A percentile compares a stretch with the other conserved stretches of the same genome.
phyloP scores from a whole-genome alignment of 2,113 vertebrate genomes.

The Silurus asotus region DNA sequence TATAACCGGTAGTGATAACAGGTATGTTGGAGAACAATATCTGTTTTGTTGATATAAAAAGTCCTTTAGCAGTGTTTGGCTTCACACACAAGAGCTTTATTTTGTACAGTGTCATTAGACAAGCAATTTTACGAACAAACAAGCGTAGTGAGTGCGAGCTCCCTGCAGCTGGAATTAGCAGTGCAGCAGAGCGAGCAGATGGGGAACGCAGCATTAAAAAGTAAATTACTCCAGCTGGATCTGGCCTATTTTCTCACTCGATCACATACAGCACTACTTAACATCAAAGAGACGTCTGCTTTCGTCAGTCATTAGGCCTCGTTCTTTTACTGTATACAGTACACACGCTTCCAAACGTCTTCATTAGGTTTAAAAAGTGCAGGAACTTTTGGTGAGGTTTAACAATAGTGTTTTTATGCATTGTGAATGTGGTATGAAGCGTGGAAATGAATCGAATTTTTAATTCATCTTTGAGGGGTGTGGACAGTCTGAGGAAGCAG shows the following conservation, averaged over 20 bases:
- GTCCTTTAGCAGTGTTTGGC: neutral
- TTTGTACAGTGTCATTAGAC: neutral
- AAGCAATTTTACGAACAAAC: constrained; percentile 3
- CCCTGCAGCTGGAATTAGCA: constrained; percentile 30
- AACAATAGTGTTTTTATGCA: neutral
- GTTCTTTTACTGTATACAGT: neutral
- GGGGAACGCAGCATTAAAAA: constrained; percentile 25
- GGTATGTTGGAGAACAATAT: neutral
- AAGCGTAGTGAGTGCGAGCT: neutral
- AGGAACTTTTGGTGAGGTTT: neutral
- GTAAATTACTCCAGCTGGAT: constrained; percentile 32
- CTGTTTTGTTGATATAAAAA: neutral
- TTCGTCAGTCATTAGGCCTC: neutral
- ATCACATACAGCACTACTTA: constrained; percentile 6
- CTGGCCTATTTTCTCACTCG: neutral
- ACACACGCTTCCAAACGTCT: neutral
- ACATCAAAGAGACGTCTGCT: neutral
- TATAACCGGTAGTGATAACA: neutral
- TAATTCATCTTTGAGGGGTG: constrained; percentile 3
- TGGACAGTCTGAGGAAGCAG: neutral
- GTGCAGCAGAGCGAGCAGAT: constrained; percentile 18
- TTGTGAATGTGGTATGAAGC: neutral
- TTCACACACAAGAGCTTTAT: neutral
- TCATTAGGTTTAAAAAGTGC: neutral
- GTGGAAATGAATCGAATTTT: neutral